Evolutionary conservation across 2,797 vertebrate genomes (phyloP).

Genomic region (Rhinichthys osculus): DNA sequence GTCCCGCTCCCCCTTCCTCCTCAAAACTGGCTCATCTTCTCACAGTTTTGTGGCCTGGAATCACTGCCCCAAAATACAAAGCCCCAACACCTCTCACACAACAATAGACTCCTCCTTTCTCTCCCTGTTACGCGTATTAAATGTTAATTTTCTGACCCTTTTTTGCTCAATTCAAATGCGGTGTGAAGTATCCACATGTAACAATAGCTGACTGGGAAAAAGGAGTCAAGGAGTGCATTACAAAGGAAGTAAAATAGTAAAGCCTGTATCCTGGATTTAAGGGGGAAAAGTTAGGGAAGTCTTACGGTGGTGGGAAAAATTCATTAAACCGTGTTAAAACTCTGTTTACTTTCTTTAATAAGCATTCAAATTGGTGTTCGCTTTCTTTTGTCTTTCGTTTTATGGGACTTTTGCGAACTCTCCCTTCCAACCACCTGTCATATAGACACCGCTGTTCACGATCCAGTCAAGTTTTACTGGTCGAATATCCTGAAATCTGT

Average conservation of each 20-base stretch:
- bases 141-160: constrained; percentile 54
- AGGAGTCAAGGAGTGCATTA: constrained; percentile 34
- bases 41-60: constrained; percentile 68
- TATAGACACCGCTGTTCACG: background rate
- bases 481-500: no score
- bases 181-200: constrained; percentile 52
- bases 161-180: constrained; percentile 51
- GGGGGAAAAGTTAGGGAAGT: constrained; percentile 4
- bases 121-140: constrained; percentile 55
- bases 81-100: constrained; percentile 59
- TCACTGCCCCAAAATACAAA: constrained; percentile 73
- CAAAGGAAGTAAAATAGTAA: constrained; percentile 33
- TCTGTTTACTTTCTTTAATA: background rate
- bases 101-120: constrained; percentile 45
- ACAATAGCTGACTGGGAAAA: constrained; percentile 40
- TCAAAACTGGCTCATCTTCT: constrained; percentile 58
- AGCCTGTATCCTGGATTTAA: constrained; percentile 26
- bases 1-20: constrained; percentile 46
- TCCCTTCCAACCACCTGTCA: background rate
- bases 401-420: background rate
- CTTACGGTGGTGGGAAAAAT: background rate
- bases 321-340: background rate
- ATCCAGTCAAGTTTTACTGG: background rate
- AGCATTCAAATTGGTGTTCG: background rate
- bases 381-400: background rate